A percentile compares a stretch with the other conserved stretches of the same genome.
These are phyloP conservation scores for Atlantisia rogersi DNA, from an alignment of 2,113 vertebrate genomes.

Conservation along the genomic window DNA sequence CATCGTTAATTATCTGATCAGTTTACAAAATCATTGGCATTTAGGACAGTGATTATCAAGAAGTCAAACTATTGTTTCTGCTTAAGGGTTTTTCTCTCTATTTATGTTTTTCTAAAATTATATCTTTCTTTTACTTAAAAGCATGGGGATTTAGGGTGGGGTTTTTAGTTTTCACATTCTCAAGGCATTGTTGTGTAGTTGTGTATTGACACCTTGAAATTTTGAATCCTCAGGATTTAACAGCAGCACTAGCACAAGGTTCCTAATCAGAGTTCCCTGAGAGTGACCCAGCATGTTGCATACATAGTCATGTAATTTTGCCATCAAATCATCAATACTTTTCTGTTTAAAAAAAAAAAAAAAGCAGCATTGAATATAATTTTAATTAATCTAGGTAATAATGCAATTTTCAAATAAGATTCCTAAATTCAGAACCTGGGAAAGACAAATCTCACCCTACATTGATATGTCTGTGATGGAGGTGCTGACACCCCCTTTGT, in stretches of 20 bases:
- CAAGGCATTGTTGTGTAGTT: background rate
- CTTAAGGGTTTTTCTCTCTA: background rate
- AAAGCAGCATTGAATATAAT: background rate
- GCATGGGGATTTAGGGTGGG: rapidly evolving
- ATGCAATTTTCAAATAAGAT: background rate
- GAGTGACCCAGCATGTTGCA: background rate
- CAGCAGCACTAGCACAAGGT: background rate
- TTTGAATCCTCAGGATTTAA: background rate
- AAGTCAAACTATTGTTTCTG: background rate
- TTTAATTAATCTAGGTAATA: background rate
- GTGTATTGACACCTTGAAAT: background rate
- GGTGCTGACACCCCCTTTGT: background rate
- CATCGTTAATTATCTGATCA: background rate
- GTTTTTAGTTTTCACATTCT: background rate
- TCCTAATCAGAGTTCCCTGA: background rate
- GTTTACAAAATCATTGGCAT: background rate
- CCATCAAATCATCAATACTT: background rate
- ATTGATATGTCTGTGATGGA: background rate
- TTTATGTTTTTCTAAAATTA: background rate
- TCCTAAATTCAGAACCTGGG: background rate
- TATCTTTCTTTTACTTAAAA: background rate
- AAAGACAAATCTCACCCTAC: background rate
- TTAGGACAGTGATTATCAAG: background rate
- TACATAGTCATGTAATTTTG: background rate
- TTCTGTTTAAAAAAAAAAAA: background rate